Evolutionary conservation across 2,113 vertebrate genomes (phyloP).

Genomic region (Tonatia bakeri): DNA sequence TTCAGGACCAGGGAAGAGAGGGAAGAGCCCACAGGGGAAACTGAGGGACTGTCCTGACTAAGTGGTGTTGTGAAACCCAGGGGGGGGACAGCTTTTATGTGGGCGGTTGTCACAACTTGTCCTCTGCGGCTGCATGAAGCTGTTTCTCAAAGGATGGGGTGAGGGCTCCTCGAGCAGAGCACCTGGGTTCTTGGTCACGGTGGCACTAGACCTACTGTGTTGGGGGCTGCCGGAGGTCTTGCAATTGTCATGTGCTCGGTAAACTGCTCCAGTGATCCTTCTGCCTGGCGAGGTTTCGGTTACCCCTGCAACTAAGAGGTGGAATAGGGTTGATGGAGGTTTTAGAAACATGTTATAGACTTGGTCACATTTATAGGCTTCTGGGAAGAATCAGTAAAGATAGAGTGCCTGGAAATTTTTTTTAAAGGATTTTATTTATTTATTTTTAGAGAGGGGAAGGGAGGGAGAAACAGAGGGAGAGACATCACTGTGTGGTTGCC

Average conservation of each 20-base stretch:
- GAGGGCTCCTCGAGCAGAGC: neutral
- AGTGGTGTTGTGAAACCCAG: neutral
- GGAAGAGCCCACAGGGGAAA: neutral
- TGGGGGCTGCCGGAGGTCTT: neutral
- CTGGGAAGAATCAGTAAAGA: neutral
- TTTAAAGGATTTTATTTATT: too few relatives aligned
- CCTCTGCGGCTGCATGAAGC: rapidly evolving
- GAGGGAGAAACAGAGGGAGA: too few relatives aligned
- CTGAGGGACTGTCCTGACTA: neutral
- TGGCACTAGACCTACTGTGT: neutral
- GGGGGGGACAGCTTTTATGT: neutral
- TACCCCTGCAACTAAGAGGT: neutral
- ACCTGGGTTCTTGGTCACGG: neutral
- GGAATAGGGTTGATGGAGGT: neutral
- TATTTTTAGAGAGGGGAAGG: too few relatives aligned
- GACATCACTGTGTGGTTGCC: too few relatives aligned
- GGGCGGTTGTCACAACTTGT: too few relatives aligned
- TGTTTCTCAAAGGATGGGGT: neutral
- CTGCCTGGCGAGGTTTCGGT: neutral
- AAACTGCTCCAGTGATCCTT: neutral
- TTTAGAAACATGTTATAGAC: neutral
- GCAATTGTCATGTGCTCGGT: neutral
- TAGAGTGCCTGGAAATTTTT: neutral
- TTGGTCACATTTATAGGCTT: neutral
- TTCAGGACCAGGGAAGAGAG: neutral